These are phyloP conservation scores for Keiferia lycopersicella DNA, from an alignment of 2,888 invertebrate genomes.

Conservation along the genomic window DNA sequence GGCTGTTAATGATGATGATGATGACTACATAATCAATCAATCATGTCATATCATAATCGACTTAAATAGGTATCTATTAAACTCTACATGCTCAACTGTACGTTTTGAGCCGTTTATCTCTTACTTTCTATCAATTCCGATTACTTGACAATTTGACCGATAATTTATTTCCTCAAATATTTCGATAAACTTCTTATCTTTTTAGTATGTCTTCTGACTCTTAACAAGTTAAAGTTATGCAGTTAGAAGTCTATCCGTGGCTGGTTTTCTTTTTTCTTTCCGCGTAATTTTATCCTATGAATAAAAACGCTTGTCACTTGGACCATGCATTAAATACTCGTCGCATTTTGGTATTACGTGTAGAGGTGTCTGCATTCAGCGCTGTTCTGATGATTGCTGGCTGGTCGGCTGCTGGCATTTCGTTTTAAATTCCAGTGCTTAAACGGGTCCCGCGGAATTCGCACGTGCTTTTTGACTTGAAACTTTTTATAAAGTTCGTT, in stretches of 20 bases:
- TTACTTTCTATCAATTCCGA: no score
- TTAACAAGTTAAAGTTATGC: no score
- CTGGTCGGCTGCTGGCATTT: not conserved
- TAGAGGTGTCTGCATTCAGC: conserved; percentile 14
- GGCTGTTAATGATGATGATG: conserved; percentile 35
- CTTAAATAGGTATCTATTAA: no score
- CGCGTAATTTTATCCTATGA: not conserved
- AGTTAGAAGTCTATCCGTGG: not conserved
- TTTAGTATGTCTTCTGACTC: no score
- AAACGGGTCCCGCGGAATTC: conserved; percentile 3
- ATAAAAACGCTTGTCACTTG: conserved; percentile 10
- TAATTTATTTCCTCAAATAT: no score
- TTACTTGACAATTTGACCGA: no score
- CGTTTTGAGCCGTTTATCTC: no score
- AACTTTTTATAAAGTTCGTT: not conserved
- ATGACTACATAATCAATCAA: no score
- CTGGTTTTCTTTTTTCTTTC: no score
- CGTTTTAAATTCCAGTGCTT: conserved; percentile 13
- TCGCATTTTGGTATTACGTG: conserved; percentile 24
- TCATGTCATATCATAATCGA: no score
- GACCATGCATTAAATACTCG: conserved; percentile 12
- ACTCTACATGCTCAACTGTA: no score
- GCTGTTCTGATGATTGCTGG: conserved; percentile 14
- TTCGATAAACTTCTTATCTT: no score
- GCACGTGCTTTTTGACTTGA: not conserved